These are phyloP conservation scores for Merodon equestris DNA, from an alignment of 2,888 invertebrate genomes.

Conservation along the genomic window DNA sequence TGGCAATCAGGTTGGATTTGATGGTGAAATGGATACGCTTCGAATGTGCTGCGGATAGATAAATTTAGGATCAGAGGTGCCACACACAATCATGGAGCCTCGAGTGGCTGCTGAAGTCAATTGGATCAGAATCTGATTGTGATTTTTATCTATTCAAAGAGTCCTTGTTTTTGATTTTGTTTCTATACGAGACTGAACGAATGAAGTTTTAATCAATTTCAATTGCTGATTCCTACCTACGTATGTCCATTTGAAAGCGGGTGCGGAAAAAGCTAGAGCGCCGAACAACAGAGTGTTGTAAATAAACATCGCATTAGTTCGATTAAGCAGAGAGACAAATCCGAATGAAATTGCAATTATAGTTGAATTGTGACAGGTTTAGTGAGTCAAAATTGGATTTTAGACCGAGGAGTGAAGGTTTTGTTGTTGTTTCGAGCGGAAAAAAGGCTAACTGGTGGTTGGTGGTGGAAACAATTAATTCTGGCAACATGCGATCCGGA, in stretches of 20 bases:
- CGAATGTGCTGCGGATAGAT: neutral
- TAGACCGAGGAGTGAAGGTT: no score
- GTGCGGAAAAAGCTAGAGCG: no score
- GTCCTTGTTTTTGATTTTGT: constrained; percentile 2
- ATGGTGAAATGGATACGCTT: no score
- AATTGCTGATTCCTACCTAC: constrained; percentile 9
- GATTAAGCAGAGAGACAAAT: constrained; percentile 7
- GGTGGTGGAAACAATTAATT: no score
- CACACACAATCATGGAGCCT: constrained; percentile 15
- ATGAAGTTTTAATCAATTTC: constrained; percentile 56
- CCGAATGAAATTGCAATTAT: no score
- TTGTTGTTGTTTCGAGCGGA: no score
- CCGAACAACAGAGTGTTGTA: constrained; percentile 4
- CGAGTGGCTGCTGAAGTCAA: constrained; percentile 29
- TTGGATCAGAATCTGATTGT: constrained; percentile 50
- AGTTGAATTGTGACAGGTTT: no score
- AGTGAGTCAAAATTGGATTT: no score
- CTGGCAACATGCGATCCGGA: no score
- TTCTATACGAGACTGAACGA: neutral
- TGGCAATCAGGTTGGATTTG: no score
- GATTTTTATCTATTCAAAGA: constrained; percentile 34
- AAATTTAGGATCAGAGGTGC: constrained; percentile 14
- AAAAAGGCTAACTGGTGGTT: no score
- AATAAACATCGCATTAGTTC: constrained; percentile 24
- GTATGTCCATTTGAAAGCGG: neutral